A percentile compares a stretch with the other conserved stretches of the same genome.
Conservation (phyloP, 2,797 vertebrate genomes). For the Pseudopleuronectes americanus region DNA sequence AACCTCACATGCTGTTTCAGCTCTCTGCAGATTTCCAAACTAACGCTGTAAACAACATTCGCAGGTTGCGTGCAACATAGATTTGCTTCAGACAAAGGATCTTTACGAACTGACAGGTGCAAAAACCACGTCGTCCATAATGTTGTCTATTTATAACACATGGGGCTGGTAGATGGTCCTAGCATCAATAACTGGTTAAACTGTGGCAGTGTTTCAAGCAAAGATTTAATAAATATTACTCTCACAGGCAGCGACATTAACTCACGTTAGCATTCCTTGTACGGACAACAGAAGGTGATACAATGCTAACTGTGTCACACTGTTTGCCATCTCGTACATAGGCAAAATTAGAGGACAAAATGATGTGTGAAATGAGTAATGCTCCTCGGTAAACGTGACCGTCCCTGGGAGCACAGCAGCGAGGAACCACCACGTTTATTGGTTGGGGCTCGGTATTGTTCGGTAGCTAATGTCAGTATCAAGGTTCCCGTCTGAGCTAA, state of each 20-base stretch:
- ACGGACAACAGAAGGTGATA: neutral
- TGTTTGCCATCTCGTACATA: neutral
- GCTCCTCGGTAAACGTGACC: neutral
- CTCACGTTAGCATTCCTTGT: neutral
- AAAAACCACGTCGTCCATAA: neutral
- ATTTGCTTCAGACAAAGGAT: constrained; percentile 46
- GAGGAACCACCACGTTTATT: neutral
- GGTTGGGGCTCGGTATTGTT: neutral
- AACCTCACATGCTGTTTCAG: neutral
- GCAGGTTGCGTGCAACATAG: neutral
- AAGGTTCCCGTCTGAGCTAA: constrained; percentile 32
- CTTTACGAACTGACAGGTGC: constrained; percentile 39
- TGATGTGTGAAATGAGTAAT: accelerated
- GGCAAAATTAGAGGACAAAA: neutral
- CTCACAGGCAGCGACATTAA: neutral
- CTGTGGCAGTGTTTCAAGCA: neutral
- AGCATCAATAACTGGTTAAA: neutral
- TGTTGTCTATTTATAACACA: constrained; percentile 8
- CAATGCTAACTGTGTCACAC: neutral
- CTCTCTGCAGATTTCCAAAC: neutral
- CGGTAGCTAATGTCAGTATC: constrained; percentile 4
- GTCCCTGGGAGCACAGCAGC: neutral
- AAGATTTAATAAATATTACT: too few species aligned
- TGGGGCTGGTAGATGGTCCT: neutral
- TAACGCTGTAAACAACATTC: neutral